Conservation (phyloP, 2,797 vertebrate species). For the Lepus townsendii region DNA sequence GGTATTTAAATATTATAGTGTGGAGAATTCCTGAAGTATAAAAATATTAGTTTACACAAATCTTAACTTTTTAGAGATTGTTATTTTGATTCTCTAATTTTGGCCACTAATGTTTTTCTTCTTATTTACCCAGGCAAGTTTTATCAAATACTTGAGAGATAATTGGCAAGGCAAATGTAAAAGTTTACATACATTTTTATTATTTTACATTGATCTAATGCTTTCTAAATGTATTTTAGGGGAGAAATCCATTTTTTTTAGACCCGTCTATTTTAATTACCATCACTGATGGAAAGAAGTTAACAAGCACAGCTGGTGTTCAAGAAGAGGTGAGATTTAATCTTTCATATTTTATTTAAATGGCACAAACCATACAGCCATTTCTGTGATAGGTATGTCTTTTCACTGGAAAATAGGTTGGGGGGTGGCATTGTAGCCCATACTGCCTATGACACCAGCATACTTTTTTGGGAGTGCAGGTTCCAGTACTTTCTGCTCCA, state of each 20-base stretch:
- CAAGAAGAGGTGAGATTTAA: slow-evolving; percentile 95
- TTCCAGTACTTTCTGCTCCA: no score
- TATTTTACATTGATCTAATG: slow-evolving; percentile 67
- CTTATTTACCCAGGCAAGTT: slow-evolving; percentile 58
- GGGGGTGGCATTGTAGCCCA: no score
- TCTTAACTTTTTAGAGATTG: background rate
- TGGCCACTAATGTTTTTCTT: slow-evolving; percentile 58
- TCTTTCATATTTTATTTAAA: slow-evolving; percentile 39
- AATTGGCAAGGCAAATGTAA: slow-evolving; percentile 70
- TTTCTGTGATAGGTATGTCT: slow-evolving; percentile 71
- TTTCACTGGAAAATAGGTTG: slow-evolving; percentile 59
- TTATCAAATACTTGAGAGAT: slow-evolving; percentile 62
- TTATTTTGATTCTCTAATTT: slow-evolving; percentile 63
- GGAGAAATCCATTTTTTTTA: slow-evolving; percentile 98
- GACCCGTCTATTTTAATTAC: slow-evolving; percentile 99
- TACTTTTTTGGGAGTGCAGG: no score
- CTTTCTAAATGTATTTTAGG: slow-evolving; percentile 89
- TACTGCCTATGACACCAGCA: no score
- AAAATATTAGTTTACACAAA: slow-evolving; percentile 63
- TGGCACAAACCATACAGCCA: slow-evolving; percentile 64
- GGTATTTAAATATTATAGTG: slow-evolving; percentile 11
- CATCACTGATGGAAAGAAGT: slow-evolving; percentile 99
- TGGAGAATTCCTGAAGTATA: slow-evolving; percentile 36
- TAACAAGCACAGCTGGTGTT: slow-evolving; percentile 96
- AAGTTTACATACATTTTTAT: slow-evolving; percentile 68